Conservation (phyloP, 1,140 invertebrate genomes). For the Lasioglossum baleicum region DNA sequence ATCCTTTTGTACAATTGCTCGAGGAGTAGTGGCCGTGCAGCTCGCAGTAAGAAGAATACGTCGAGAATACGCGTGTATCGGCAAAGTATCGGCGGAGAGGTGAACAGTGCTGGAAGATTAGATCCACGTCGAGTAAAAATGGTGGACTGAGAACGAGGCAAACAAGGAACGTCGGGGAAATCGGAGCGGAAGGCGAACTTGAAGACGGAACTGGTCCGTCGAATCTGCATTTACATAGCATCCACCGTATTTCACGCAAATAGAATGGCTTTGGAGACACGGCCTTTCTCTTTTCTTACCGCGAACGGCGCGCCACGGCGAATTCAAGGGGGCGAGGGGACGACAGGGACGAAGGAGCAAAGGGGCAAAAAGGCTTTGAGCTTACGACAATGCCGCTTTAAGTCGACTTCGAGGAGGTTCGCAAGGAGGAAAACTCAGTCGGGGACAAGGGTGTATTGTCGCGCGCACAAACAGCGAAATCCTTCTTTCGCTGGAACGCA, state of each 20-base stretch:
- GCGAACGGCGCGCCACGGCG: background rate
- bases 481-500: conserved; percentile 43
- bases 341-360: no score
- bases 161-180: no score
- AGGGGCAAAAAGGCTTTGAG: conserved; percentile 45
- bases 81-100: no score
- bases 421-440: conserved; percentile 16
- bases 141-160: background rate
- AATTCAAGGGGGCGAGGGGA: background rate
- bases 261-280: conserved; percentile 30
- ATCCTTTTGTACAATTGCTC: no score
- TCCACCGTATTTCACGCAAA: conserved; percentile 38
- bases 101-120: conserved; percentile 25
- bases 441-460: conserved; percentile 42
- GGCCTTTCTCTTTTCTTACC: conserved; percentile 23
- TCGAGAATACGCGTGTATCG: no score
- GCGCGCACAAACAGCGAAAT: conserved; percentile 53
- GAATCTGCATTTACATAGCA: conserved; percentile 60
- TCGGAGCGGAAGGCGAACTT: background rate
- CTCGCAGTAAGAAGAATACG: no score
- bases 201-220: conserved; percentile 38
- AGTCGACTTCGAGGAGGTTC: conserved; percentile 45
- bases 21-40: no score
- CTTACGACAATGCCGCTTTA: conserved; percentile 47
- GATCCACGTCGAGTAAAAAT: conserved; percentile 29